Evolutionary conservation across 2,113 vertebrate genomes (phyloP), one percentile per base, ranked within the genome.

Genomic region (Chaetorhynchus papuensis): DNA sequence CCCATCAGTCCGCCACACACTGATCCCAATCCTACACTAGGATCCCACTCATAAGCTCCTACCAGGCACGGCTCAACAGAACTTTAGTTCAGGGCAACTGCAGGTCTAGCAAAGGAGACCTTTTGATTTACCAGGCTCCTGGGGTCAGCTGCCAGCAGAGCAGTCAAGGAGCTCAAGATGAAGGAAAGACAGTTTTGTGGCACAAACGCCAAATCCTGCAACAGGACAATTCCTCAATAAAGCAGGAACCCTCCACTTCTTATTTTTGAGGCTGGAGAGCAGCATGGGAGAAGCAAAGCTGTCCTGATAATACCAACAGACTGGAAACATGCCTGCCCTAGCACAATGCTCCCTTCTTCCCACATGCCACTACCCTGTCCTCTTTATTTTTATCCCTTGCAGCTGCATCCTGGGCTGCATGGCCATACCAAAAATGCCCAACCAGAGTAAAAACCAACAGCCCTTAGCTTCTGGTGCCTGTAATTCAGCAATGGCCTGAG

Each of bases 11-110:
- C 50, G 56, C 26, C 23, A 33, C 35, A 71, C 4, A 2, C 31
- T 4, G 15, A 77, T 77, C 39, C 49, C 20, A 10, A 3, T 31
- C 66, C 19, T 15, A 13, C 6, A 2, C 11, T 27, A 17, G 37
- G 23, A 56, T 24, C 27, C 45, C 33, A 42, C 12, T 4, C 31
- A 30, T 27, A 31, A 83, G 11, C n/a, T 66, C 57, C 66, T 28
- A 41, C 28, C 0, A 1, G n/a, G 35, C 1, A 1, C 3, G 7
- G 45, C 71, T 65, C 5, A 37, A 27, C 15, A 33, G 28, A 70
- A 42, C 30, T 39, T 42, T 17, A 39, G 28, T 31, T 84, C 19
- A 30, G 21, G 31, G 49, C 39, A 59, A 12, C 2, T 37, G 21
- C 54, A 69, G 16, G n/a, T 37, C 30, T 12, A 37, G 41, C 13